Conservation (phyloP, 2,888 invertebrate genomes). For the Drosophila quinaria region DNA sequence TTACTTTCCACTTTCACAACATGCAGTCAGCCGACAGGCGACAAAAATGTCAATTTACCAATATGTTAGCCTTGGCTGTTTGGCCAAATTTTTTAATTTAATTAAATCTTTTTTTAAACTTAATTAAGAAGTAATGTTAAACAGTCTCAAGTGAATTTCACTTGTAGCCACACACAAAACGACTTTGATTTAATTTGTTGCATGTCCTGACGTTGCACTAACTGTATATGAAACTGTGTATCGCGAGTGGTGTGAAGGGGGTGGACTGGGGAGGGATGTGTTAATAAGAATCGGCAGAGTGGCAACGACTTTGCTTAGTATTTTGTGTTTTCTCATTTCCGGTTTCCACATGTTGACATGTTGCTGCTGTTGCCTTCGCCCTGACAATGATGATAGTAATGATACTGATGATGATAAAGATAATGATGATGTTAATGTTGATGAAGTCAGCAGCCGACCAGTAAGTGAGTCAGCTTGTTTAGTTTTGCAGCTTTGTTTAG, state of each 20-base stretch:
- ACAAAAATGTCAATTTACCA: conserved; percentile 60
- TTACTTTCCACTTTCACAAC: conserved; percentile 51
- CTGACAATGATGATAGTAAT: conserved; percentile 15
- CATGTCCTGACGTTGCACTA: conserved; percentile 27
- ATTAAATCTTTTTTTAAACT: background rate
- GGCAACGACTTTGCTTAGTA: conserved; percentile 75
- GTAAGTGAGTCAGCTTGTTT: conserved; percentile 61
- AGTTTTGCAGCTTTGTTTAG: conserved; percentile 67
- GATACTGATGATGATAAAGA: conserved; percentile 22
- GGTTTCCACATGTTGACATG: conserved; percentile 79
- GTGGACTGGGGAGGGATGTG: conserved; percentile 34
- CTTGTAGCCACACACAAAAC: conserved; percentile 9
- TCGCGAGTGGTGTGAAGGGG: conserved; percentile 7
- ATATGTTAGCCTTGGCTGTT: background rate
- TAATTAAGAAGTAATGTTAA: background rate
- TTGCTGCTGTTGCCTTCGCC: conserved; percentile 50
- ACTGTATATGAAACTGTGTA: conserved; percentile 5
- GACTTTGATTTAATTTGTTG: conserved; percentile 34
- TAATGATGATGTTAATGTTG: conserved; percentile 45
- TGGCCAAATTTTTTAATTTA: background rate
- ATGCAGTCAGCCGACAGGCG: conserved; percentile 60
- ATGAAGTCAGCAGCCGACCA: conserved; percentile 57
- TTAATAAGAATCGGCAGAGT: conserved; percentile 75
- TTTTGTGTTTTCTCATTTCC: conserved; percentile 82
- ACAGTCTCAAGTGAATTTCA: background rate